phyloP scores from a whole-genome alignment of 1,140 invertebrate genomes.

The Drosophila murphyi region DNA sequence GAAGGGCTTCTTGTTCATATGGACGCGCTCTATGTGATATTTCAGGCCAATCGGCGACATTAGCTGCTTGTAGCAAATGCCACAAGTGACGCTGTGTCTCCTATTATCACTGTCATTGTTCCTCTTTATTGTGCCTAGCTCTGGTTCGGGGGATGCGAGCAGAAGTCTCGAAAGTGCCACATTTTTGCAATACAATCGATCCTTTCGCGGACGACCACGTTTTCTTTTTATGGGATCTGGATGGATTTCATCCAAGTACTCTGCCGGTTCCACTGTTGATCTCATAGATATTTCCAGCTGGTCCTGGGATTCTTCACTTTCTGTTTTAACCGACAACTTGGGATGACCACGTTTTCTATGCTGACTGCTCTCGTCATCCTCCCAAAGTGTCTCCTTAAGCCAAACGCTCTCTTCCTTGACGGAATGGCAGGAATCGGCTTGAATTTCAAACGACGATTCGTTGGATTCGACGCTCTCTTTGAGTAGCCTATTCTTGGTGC shows the following conservation, averaged over 20 bases:
- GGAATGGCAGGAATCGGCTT: background rate
- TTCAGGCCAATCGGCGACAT: slow-evolving; percentile 56
- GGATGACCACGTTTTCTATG: slow-evolving; percentile 11
- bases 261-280: background rate
- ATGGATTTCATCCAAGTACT: background rate
- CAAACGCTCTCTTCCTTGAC: slow-evolving; percentile 2
- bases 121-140: background rate
- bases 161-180: slow-evolving; percentile 17
- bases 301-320: background rate
- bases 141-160: background rate
- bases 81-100: slow-evolving; percentile 48
- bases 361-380: background rate
- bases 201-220: slow-evolving; percentile 27
- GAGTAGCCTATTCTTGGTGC: background rate
- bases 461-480: background rate
- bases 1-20: slow-evolving; percentile 82
- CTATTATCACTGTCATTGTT: background rate
- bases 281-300: background rate
- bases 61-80: slow-evolving; percentile 74
- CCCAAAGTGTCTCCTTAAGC: slow-evolving; percentile 7
- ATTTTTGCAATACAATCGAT: slow-evolving; percentile 22
- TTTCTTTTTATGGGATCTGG: slow-evolving; percentile 16
- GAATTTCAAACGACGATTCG: background rate
- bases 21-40: slow-evolving; percentile 83
- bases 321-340: background rate